These are phyloP conservation scores for Phataginus tricuspis DNA, from an alignment of 2,797 vertebrate genomes.

Conservation along the genomic window DNA sequence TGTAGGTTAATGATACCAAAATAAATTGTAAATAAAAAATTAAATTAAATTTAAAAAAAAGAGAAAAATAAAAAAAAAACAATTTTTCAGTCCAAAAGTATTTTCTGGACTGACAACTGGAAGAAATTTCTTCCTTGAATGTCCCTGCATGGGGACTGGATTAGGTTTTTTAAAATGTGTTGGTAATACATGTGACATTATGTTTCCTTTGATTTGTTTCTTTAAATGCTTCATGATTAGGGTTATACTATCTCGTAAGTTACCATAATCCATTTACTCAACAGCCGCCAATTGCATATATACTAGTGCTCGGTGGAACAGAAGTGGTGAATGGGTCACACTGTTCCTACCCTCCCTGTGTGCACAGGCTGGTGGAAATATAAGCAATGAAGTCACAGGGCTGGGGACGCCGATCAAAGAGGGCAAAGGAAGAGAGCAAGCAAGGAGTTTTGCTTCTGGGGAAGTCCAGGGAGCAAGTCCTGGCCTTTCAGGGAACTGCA, in stretches of 20 bases:
- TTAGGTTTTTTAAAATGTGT: not conserved
- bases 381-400: not conserved
- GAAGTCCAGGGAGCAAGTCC: too few species aligned
- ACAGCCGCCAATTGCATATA: not conserved
- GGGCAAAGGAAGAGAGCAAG: not conserved
- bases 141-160: not conserved
- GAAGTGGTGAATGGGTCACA: not conserved
- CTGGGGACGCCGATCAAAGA: not conserved
- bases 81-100: not conserved
- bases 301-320: not conserved
- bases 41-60: too few species aligned
- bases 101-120: not conserved
- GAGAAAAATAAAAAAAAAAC: not conserved
- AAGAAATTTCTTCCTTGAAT: not conserved
- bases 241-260: not conserved
- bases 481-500: too few species aligned
- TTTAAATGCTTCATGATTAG: not conserved
- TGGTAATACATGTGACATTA: not conserved
- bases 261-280: not conserved
- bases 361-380: not conserved
- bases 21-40: too few species aligned
- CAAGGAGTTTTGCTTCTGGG: too few species aligned
- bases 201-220: not conserved
- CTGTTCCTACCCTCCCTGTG: rapidly evolving
- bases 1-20: too few species aligned